These are phyloP conservation scores for Ariolimax columbianus DNA, from an alignment of 2,888 invertebrate genomes.

Conservation along the genomic window DNA sequence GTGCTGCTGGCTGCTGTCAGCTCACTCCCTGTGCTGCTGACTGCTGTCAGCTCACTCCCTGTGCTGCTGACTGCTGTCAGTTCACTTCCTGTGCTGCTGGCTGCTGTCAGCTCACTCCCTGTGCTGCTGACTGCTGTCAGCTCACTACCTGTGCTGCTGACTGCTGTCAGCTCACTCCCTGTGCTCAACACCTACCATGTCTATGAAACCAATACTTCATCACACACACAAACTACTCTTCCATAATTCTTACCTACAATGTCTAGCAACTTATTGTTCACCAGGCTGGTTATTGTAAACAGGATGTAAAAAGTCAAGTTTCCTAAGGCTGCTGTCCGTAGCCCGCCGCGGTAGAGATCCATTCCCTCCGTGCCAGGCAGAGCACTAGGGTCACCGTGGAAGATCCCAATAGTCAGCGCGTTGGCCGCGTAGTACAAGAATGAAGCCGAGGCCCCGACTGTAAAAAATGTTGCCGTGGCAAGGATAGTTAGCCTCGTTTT, in stretches of 20 bases:
- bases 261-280: constrained; percentile 8
- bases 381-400: constrained; percentile 37
- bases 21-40: too few species aligned
- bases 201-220: too few species aligned
- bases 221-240: neutral
- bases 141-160: too few species aligned
- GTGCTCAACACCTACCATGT: too few species aligned
- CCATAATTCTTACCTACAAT: constrained; percentile 18
- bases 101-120: too few species aligned
- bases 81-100: too few species aligned
- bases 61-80: too few species aligned
- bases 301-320: constrained; percentile 17
- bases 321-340: constrained; percentile 19
- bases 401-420: constrained; percentile 33
- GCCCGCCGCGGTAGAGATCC: constrained; percentile 20
- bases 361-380: constrained; percentile 21
- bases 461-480: neutral
- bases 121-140: too few species aligned
- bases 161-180: too few species aligned
- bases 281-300: constrained; percentile 11
- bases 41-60: too few species aligned
- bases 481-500: constrained; percentile 12
- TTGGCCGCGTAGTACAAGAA: constrained; percentile 28
- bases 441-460: neutral
- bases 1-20: too few species aligned